Percentiles rank a stretch among this genome's conserved stretches.
These are phyloP conservation scores for Drosophila grimshawi DNA, from an alignment of 1,140 invertebrate species.

Conservation along the genomic window DNA sequence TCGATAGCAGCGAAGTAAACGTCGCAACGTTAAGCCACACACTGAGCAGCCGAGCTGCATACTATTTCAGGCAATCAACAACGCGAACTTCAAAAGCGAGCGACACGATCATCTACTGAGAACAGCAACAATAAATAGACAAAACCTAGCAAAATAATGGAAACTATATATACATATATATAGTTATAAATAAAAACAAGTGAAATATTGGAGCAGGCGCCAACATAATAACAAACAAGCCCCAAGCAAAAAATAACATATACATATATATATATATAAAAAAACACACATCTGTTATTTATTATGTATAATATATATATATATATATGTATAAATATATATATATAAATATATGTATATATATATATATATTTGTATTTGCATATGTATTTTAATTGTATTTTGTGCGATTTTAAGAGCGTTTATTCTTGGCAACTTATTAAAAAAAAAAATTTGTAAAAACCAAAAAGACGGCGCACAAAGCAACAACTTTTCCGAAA, in stretches of 20 bases:
- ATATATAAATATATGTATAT: slow-evolving; percentile 59
- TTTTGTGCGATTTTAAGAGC: slow-evolving; percentile 45
- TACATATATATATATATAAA: slow-evolving; percentile 39
- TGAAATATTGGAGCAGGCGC: slow-evolving; percentile 11
- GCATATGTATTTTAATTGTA: slow-evolving; percentile 52
- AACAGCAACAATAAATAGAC: slow-evolving; percentile 43
- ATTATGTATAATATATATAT: slow-evolving; percentile 67
- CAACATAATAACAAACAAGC: slow-evolving; percentile 18
- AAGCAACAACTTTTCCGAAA: slow-evolving; percentile 3
- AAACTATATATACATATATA: slow-evolving; percentile 32
- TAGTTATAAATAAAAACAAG: slow-evolving; percentile 42
- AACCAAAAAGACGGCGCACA: slow-evolving; percentile 5
- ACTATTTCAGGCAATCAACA: slow-evolving; percentile 68
- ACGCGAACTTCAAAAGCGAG: slow-evolving; percentile 66
- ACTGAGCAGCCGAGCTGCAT: slow-evolving; percentile 55
- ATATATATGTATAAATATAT: slow-evolving; percentile 32
- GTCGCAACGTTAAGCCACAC: slow-evolving; percentile 47
- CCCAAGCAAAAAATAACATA: slow-evolving; percentile 47
- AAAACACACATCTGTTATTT: slow-evolving; percentile 66
- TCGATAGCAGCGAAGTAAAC: slow-evolving; percentile 19
- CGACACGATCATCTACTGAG: slow-evolving; percentile 36
- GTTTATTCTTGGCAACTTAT: slow-evolving; percentile 30
- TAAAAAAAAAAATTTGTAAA: background rate
- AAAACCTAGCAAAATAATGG: slow-evolving; percentile 18
- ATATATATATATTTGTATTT: slow-evolving; percentile 57